Evolutionary conservation across 2,797 vertebrate genomes (phyloP), one percentile per base, ranked within the genome.

Genomic region (Coilia nasus): DNA sequence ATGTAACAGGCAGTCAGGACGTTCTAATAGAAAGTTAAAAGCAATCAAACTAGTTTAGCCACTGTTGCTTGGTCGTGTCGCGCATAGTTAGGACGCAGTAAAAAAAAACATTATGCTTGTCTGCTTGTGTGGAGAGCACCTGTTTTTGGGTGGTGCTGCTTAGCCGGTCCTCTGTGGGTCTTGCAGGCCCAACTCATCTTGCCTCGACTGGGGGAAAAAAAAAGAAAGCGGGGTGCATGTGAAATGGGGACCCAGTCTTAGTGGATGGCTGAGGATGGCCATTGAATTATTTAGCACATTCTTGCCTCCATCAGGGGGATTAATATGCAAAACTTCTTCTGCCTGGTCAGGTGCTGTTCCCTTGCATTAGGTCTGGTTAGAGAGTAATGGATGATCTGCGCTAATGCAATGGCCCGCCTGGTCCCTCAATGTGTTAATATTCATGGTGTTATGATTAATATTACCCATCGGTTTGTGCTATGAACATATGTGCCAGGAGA

Each of bases 371-470:
- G 90, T 94, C 89, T 93, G 88, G 87, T 92, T 92, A 88, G 89
- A 92, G 89, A 90, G 88, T 93, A 95, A 95, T 93, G 90, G 93
- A 94, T 93, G 92, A 92, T 92, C 83, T 90, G 88, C 88, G 85
- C 87, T 91, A 93, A 92, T 92, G 84, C 90, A 88, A 85, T 87
- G 88, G 35, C 71, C 88, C 86, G 91, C 91, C 91, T 91, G 87
- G 91, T 95, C 93, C 92, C 92, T 88, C 87, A 85, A 86, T 88
- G 81, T 90, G 91, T 92, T 95, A 93, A 95, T 94, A 94, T 95
- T 94, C 90, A 93, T 92, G 91, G 86, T 91, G 91, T 92, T 93
- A 91, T 94, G 93, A 95, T 94, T 93, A 93, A 94, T 95, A 92
- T 93, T 86, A 91, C 85, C 90, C 89, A 89, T 87, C 93, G 87